These are phyloP conservation scores for Mola mola DNA, from an alignment of 2,113 vertebrate species.

Conservation along the genomic window DNA sequence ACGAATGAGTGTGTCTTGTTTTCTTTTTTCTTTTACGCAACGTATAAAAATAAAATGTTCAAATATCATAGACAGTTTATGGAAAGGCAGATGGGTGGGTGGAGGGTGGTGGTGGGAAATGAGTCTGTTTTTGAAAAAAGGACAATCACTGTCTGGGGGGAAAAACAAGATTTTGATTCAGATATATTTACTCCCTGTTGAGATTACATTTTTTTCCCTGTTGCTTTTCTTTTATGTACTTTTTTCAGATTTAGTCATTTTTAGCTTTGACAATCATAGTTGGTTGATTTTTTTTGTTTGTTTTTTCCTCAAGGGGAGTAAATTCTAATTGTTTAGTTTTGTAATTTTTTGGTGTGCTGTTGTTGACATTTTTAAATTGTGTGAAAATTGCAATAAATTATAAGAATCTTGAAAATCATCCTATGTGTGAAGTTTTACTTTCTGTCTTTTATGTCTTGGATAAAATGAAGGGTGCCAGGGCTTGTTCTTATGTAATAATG, in stretches of 20 bases:
- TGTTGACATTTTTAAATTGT: slow-evolving; percentile 99
- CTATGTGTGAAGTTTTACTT: slow-evolving; percentile 19
- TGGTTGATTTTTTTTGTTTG: slow-evolving; percentile 92
- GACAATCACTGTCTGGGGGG: slow-evolving; percentile 95
- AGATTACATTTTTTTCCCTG: slow-evolving; percentile 78
- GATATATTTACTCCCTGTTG: slow-evolving; percentile 89
- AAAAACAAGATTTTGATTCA: slow-evolving; percentile 91
- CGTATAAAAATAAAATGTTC: slow-evolving; percentile 61
- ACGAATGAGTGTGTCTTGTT: slow-evolving; percentile 71
- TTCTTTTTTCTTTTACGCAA: slow-evolving; percentile 13
- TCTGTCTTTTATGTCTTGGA: slow-evolving; percentile 9
- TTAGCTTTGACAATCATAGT: slow-evolving; percentile 99
- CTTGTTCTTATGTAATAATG: no score
- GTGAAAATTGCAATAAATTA: slow-evolving; percentile 99
- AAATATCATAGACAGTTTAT: slow-evolving; percentile 69
- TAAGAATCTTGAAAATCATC: slow-evolving; percentile 88
- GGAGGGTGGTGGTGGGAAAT: slow-evolving; percentile 38
- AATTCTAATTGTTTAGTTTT: slow-evolving; percentile 99
- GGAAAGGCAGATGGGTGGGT: slow-evolving; percentile 35
- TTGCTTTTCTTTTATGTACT: slow-evolving; percentile 85
- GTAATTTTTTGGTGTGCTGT: slow-evolving; percentile 99
- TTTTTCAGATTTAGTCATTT: slow-evolving; percentile 96
- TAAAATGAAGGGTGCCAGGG: no score
- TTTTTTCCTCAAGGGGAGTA: slow-evolving; percentile 92
- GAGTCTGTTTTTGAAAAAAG: slow-evolving; percentile 74